Evolutionary conservation across 2,113 vertebrate genomes (phyloP).

Genomic region (Ibidorhyncha struthersii): DNA sequence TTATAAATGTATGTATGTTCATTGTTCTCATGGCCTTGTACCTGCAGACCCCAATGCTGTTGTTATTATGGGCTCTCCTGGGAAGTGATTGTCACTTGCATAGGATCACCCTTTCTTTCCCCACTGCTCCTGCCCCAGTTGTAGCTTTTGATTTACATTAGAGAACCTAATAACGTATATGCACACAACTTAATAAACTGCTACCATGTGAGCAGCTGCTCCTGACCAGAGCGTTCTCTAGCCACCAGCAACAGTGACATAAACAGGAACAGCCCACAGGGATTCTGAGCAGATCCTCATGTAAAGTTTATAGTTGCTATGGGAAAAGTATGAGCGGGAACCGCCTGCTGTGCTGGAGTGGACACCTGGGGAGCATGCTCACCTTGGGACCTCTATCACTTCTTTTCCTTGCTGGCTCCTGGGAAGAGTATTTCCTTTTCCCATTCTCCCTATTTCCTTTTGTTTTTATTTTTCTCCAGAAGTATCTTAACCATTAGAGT

Average conservation of each 20-base stretch:
- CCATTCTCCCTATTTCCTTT: background rate
- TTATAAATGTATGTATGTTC: background rate
- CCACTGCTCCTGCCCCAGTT: background rate
- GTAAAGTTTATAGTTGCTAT: background rate
- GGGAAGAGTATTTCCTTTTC: background rate
- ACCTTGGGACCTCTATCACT: background rate
- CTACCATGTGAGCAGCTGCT: background rate
- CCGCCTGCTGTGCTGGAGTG: background rate
- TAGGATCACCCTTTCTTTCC: background rate
- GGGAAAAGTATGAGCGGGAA: background rate
- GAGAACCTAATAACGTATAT: background rate
- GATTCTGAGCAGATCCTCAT: background rate
- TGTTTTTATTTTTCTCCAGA: background rate
- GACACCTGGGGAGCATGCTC: rapidly evolving
- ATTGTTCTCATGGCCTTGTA: background rate
- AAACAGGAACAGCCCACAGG: background rate
- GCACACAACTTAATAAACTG: background rate
- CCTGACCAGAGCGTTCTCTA: background rate
- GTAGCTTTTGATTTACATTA: background rate
- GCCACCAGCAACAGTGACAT: background rate
- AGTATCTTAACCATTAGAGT: background rate
- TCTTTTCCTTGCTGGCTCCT: background rate
- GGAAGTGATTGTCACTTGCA: background rate
- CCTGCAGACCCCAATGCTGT: background rate
- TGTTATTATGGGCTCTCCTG: background rate